Percentiles rank a stretch among this genome's conserved stretches.
Conservation (phyloP, 2,888 invertebrate species). For the Microctonus hyperodae region DNA sequence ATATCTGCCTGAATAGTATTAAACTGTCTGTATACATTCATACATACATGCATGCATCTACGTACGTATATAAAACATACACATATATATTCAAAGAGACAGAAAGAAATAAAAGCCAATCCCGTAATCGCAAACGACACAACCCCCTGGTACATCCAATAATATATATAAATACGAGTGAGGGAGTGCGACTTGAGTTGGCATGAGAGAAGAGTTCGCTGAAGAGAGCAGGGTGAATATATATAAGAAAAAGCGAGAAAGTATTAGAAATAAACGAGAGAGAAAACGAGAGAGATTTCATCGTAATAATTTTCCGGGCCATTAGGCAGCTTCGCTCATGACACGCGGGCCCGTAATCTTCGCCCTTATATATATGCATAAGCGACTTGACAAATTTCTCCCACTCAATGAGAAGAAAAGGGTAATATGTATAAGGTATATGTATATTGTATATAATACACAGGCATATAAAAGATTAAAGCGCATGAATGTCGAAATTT, state of each 20-base stretch:
- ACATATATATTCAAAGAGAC: not conserved
- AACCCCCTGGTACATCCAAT: slow-evolving; percentile 39
- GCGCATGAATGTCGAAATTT: slow-evolving; percentile 29
- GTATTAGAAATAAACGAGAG: slow-evolving; percentile 37
- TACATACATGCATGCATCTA: no score
- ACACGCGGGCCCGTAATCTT: slow-evolving; percentile 16
- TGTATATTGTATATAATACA: no score
- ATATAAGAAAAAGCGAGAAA: slow-evolving; percentile 21
- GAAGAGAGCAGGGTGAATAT: slow-evolving; percentile 20
- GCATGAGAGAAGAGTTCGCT: not conserved
- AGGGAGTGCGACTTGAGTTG: slow-evolving; percentile 1
- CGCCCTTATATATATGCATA: slow-evolving; percentile 49
- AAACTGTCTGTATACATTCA: not conserved
- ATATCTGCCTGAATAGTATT: not conserved
- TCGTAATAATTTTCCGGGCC: slow-evolving; percentile 62
- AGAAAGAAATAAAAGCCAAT: slow-evolving; percentile 39
- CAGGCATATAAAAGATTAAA: slow-evolving; percentile 25
- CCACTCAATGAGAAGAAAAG: slow-evolving; percentile 21
- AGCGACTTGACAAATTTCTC: slow-evolving; percentile 44
- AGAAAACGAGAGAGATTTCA: slow-evolving; percentile 55
- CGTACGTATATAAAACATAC: no score
- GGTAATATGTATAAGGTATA: no score
- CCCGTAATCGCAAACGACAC: slow-evolving; percentile 46
- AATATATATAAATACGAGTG: not conserved
- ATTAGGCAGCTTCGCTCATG: slow-evolving; percentile 48